These are phyloP conservation scores for Gymnothorax javanicus DNA, from an alignment of 2,797 vertebrate genomes.

Conservation along the genomic window DNA sequence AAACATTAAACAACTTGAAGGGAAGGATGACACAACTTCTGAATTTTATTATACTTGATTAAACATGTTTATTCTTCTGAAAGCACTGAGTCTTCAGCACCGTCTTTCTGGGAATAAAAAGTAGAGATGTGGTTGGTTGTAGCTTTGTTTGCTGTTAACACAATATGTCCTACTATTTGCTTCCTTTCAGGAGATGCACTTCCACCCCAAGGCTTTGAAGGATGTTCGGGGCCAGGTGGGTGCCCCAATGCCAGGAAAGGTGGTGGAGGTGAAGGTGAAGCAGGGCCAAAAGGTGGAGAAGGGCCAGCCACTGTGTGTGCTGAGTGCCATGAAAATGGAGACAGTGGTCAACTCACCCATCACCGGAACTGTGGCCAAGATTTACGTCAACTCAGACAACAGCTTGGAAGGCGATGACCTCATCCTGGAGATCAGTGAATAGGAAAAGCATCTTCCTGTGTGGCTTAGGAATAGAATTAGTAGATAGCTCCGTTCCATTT, in stretches of 20 bases:
- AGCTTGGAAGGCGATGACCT: constrained; percentile 91
- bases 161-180: background rate
- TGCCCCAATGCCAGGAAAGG: constrained; percentile 93
- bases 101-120: background rate
- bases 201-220: constrained; percentile 91
- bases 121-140: background rate
- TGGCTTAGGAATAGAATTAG: constrained; percentile 12
- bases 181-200: constrained; percentile 85
- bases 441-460: constrained; percentile 6
- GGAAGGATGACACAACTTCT: background rate
- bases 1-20: too few relatives aligned
- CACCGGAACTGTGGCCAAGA: constrained; percentile 75
- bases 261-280: constrained; percentile 87
- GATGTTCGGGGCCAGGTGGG: constrained; percentile 90
- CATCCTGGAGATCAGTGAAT: constrained; percentile 84
- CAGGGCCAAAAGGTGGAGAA: constrained; percentile 79
- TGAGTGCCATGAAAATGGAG: constrained; percentile 98
- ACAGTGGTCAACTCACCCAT: constrained; percentile 89
- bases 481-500: background rate
- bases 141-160: background rate
- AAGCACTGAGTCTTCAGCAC: background rate
- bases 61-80: background rate
- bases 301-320: constrained; percentile 89
- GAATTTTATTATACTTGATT: background rate
- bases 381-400: constrained; percentile 77